These are phyloP conservation scores for Myotis pilosus DNA, from an alignment of 2,797 vertebrate genomes.

Conservation along the genomic window DNA sequence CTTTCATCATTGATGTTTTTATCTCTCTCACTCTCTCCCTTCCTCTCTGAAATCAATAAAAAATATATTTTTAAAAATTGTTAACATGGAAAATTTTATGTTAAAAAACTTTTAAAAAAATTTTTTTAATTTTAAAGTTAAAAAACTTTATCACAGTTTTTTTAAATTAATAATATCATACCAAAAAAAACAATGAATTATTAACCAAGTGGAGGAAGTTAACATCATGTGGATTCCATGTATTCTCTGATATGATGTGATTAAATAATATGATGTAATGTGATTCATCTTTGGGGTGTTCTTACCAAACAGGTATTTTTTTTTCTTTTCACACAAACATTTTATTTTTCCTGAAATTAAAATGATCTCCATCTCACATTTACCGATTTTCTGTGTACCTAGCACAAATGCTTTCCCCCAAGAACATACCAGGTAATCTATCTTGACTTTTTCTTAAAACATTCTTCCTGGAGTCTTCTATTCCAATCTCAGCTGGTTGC, in stretches of 20 bases:
- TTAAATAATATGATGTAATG: neutral
- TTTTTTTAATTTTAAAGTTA: too few species aligned
- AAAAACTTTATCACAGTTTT: too few species aligned
- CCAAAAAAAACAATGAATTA: too few species aligned
- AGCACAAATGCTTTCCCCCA: neutral
- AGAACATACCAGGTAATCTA: neutral
- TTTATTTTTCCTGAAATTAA: neutral
- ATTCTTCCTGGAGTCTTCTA: neutral
- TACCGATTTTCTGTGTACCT: neutral
- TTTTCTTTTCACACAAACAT: slow-evolving; percentile 8
- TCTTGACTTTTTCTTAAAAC: neutral
- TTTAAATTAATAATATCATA: too few species aligned
- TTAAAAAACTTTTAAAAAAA: neutral
- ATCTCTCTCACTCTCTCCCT: neutral
- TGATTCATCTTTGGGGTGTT: neutral
- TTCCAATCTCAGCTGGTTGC: neutral
- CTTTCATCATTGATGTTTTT: neutral
- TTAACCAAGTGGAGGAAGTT: too few species aligned
- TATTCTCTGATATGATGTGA: neutral
- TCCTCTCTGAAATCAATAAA: neutral
- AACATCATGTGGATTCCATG: neutral
- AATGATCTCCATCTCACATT: neutral
- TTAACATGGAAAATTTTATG: neutral
- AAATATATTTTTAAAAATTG: neutral
- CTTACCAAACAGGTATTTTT: neutral